A percentile compares a stretch with the other conserved stretches of the same genome.
Conservation (phyloP, 2,113 vertebrate genomes). For the Pollimyrus isidori region DNA sequence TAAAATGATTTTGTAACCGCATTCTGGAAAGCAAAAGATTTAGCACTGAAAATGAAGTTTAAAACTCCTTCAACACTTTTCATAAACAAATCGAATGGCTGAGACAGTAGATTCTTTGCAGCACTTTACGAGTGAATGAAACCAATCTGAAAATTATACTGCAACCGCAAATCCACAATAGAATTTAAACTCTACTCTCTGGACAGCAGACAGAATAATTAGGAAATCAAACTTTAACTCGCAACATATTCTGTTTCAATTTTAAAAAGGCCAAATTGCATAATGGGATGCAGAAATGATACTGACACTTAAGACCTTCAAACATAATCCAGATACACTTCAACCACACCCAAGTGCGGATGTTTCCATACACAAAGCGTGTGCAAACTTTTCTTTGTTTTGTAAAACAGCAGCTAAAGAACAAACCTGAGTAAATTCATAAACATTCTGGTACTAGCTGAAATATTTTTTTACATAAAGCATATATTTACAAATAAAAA, state of each 20-base stretch:
- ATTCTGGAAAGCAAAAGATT: slow-evolving; percentile 10
- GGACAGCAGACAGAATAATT: slow-evolving; percentile 24
- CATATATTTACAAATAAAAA: background rate
- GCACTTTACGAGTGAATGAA: slow-evolving; percentile 6
- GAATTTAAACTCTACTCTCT: background rate
- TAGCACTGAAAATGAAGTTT: background rate
- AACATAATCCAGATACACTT: background rate
- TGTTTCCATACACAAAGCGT: background rate
- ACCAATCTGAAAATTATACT: slow-evolving; percentile 17
- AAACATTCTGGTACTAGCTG: background rate
- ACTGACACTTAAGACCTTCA: slow-evolving; percentile 5
- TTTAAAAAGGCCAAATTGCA: slow-evolving; percentile 18
- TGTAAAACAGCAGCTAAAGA: background rate
- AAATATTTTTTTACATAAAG: background rate
- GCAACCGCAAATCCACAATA: slow-evolving; percentile 7
- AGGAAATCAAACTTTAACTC: slow-evolving; percentile 24
- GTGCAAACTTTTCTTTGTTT: background rate
- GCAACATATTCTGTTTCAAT: slow-evolving; percentile 14
- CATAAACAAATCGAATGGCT: slow-evolving; percentile 7
- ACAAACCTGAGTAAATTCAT: background rate
- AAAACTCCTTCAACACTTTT: background rate
- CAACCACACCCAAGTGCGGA: background rate
- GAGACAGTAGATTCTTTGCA: background rate
- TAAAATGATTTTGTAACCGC: slow-evolving; percentile 4
- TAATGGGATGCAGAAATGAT: slow-evolving; percentile 20